Evolutionary conservation across 2,797 vertebrate genomes (phyloP), one percentile per base, ranked within the genome.

Genomic region (Sternarchorhynchus goeldii): DNA sequence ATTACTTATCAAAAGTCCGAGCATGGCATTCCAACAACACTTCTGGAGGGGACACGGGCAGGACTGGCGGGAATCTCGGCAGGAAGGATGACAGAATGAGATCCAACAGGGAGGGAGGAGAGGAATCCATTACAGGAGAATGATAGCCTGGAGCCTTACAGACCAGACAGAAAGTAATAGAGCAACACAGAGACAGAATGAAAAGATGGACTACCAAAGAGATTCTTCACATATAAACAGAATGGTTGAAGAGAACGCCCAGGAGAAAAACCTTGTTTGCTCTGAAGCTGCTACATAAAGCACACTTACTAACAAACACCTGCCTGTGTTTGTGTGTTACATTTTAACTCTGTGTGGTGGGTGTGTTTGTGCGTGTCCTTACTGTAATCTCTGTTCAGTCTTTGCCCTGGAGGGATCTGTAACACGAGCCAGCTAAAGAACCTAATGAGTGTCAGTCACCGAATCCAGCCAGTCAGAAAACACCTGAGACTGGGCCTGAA

Each of bases 1-100:
- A 39, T 76, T 71, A 73, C 80, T 39, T 60, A 68, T 74, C 76
- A 25, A 53, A 20, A 56, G 39, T 67, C 34, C 21, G 60, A 57
- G n/a, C 56, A 31, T n/a, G 21, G 31, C 76, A 79, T 76, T 84
- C 34, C 70, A 77, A 57, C 34, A 63, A 50, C 67, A 50, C 39
- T 14, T 64, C 18, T 56, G 20, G 50, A 71, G 50, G 66, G 64
- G 14, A 29, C 21, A 25, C 16, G 32, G 17, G 34, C 8, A 20
- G 39, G 65, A 70, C 32, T 70, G 16, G 16, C 32, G 29, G 7
- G 50, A 32, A 34, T 7, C 66, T 56, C 67, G 8, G 31, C 55
- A 59, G 56, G 70, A 81, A 57, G 25, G 60, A 18, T 5, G 12
- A 7, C 50, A 53, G 62, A 18, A 73, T 17, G 69, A 58, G 59